Evolutionary conservation across 2,113 vertebrate species (phyloP).

Genomic region (Trogon surrucura): DNA sequence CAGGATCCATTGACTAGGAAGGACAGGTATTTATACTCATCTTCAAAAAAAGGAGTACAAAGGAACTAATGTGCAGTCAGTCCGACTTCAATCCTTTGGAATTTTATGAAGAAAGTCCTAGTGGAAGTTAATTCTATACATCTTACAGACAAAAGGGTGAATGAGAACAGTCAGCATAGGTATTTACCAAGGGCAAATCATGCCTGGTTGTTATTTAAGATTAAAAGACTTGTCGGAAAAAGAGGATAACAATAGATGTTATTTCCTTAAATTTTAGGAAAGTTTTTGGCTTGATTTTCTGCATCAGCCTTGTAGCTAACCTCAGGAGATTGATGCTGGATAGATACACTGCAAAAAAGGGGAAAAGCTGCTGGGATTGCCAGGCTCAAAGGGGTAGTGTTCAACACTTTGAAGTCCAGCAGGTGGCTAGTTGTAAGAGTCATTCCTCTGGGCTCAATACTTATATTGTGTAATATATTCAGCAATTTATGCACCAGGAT

Average conservation of each 20-base stretch:
- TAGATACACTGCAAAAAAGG: not conserved
- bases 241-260: not conserved
- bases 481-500: not conserved
- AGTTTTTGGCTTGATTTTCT: not conserved
- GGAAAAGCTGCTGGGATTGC: not conserved
- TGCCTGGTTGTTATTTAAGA: not conserved
- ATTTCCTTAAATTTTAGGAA: not conserved
- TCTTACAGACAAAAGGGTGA: not conserved
- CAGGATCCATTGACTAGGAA: not conserved
- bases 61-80: not conserved
- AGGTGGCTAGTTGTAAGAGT: accelerated
- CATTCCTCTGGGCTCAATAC: not conserved
- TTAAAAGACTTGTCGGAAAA: not conserved
- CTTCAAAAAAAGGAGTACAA: not conserved
- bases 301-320: not conserved
- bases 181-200: not conserved
- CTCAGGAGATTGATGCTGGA: not conserved
- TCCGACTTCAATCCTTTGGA: not conserved
- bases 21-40: not conserved
- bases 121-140: not conserved
- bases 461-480: not conserved
- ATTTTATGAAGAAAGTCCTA: not conserved
- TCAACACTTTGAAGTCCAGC: not conserved
- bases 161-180: not conserved
- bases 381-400: not conserved